Percentiles rank a stretch among this genome's conserved stretches.
These are phyloP conservation scores for Chymomyza amoena DNA, from an alignment of 2,888 invertebrate genomes.

Conservation along the genomic window DNA sequence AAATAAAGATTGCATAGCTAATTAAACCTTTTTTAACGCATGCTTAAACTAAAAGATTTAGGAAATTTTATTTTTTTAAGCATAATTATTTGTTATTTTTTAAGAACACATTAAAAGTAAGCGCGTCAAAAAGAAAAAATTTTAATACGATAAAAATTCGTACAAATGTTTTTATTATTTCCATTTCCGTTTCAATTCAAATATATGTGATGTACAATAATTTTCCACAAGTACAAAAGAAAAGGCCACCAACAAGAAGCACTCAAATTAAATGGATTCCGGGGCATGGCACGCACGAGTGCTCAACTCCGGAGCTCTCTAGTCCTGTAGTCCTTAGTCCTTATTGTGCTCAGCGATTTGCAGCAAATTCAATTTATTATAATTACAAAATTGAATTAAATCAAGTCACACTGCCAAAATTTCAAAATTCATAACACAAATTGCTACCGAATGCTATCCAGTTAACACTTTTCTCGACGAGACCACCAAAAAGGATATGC, in stretches of 20 bases:
- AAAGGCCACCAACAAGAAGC: not conserved
- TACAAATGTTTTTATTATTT: not conserved
- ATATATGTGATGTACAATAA: not conserved
- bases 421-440: slow-evolving; percentile 68
- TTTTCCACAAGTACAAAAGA: not conserved
- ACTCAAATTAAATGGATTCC: slow-evolving; percentile 16
- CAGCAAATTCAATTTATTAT: slow-evolving; percentile 67
- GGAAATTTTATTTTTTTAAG: not conserved
- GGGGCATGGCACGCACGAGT: not conserved
- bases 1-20: not conserved
- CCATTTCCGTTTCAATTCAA: not conserved
- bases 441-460: slow-evolving; percentile 18
- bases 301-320: not conserved
- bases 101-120: not conserved
- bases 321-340: no score
- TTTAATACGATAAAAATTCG: not conserved
- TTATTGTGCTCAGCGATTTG: slow-evolving; percentile 17
- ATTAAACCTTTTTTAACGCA: not conserved
- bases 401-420: slow-evolving; percentile 61
- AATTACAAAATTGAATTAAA: slow-evolving; percentile 74
- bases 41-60: not conserved
- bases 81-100: not conserved
- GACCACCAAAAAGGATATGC: slow-evolving; percentile 27
- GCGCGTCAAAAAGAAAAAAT: no score
- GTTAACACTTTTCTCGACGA: slow-evolving; percentile 59